Evolutionary conservation across 2,113 vertebrate species (phyloP).

Genomic region (Phyllostomus hastatus): DNA sequence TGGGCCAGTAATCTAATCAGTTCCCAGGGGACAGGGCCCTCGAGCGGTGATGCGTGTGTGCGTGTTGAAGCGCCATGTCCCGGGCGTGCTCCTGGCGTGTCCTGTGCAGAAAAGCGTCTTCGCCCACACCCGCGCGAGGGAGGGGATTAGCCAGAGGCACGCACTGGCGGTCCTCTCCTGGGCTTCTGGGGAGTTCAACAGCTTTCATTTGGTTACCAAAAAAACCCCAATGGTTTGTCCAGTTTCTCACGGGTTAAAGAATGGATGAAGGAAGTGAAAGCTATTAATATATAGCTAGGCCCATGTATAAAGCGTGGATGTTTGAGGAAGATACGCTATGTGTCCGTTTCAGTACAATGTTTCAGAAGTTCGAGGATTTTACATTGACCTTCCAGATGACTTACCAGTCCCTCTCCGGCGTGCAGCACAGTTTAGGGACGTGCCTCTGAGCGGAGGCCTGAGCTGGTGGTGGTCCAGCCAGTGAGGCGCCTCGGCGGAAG

Average conservation of each 20-base stretch:
- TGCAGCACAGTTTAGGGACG: too few species aligned
- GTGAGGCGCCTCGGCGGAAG: not conserved
- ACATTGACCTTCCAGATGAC: too few species aligned
- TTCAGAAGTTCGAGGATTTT: not conserved
- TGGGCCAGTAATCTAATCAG: not conserved
- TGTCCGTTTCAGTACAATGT: not conserved
- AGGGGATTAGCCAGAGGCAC: not conserved
- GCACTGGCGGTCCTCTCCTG: not conserved
- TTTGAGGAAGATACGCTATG: not conserved
- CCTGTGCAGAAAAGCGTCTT: not conserved
- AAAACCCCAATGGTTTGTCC: not conserved
- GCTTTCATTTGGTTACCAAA: not conserved
- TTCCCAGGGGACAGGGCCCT: not conserved
- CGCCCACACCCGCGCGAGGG: not conserved
- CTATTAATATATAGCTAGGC: not conserved
- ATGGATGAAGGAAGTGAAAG: not conserved
- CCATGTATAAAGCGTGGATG: not conserved
- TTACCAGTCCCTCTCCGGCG: too few species aligned
- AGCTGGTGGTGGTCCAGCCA: not conserved
- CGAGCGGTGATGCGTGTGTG: not conserved
- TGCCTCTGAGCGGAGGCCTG: too few species aligned
- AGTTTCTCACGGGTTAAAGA: not conserved
- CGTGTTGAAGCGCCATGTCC: not conserved
- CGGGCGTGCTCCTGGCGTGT: too few species aligned
- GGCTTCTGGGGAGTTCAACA: not conserved